Base-by-base conservation (phyloP, 1,140 invertebrate genomes). In the Drosophila sp. region DNA sequence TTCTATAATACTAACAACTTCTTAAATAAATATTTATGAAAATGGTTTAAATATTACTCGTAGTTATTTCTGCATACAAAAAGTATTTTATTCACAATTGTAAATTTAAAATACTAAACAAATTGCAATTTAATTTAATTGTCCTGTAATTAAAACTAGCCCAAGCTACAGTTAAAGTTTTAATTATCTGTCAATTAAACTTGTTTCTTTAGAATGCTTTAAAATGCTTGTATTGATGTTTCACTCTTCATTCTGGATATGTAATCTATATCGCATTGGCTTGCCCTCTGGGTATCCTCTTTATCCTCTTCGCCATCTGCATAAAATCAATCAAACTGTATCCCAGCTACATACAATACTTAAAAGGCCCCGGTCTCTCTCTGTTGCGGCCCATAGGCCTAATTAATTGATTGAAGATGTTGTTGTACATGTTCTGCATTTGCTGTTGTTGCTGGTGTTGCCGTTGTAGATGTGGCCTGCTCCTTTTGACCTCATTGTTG, bases 321-420 rank as follows among this genome's bases (percentile, higher is more conserved):
- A 76, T 73, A 67, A 81, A 79, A 75, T 79, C 72, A 79, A 83
- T 82, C 67, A 79, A 76, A 63, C 33, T 47, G 30, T 41, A 27
- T 40, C 6, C 32, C 38, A 60, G 67, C 61, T 55, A 38, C 44
- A 50, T 55, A 38, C 44, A 50, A 50, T 50, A 50, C 47, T 54
- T 61, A 54, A 60, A 67, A 57, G 60, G 63, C 55, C 41, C 65
- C 38, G 4, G 27, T 29, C 29, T 2, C 25, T 29, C 30, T 47
- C 27, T 32, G 41, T 38, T 41, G 41, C 25, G n/a, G 27, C 30
- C 65, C 60, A 76, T 56, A 55, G 55, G 79, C 50, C 70, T 85
- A 85, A 85, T 85, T 85, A 85, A 85, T 85, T 85, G 81, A 85
- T 85, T 63, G 77, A 85, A 76, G 56, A 68, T 73, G 72, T 56